These are phyloP conservation scores for Heterodera filipjevi DNA, from an alignment of 2,888 invertebrate genomes.

Conservation along the genomic window DNA sequence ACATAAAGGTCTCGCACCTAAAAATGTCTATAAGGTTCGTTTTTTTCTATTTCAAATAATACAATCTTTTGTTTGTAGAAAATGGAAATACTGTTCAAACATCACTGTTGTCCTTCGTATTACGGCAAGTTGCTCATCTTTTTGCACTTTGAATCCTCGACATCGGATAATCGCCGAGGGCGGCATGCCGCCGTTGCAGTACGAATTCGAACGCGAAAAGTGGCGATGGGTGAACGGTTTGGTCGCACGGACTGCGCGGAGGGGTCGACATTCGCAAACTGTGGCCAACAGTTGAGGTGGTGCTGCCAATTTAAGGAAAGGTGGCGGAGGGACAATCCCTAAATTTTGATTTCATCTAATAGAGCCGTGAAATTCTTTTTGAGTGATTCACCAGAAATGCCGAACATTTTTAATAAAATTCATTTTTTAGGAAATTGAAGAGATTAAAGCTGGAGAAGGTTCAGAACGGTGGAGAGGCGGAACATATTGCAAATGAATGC, in stretches of 20 bases:
- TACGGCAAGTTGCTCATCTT: neutral
- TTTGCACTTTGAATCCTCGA: constrained; percentile 50
- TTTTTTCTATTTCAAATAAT: too few relatives aligned
- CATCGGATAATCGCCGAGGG: constrained; percentile 54
- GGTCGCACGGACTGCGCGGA: constrained; percentile 53
- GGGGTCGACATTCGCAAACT: constrained; percentile 53
- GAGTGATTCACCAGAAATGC: too few relatives aligned
- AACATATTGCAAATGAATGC: constrained; percentile 41
- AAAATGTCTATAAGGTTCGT: too few relatives aligned
- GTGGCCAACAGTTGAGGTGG: constrained; percentile 60
- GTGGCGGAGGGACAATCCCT: too few relatives aligned
- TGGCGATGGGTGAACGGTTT: constrained; percentile 49
- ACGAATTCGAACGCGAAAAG: constrained; percentile 53
- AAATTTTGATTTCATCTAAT: too few relatives aligned
- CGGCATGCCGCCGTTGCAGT: constrained; percentile 56
- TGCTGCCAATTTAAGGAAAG: neutral
- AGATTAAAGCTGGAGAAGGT: constrained; percentile 49
- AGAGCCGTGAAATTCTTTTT: too few relatives aligned
- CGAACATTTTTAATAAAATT: neutral
- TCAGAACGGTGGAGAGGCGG: constrained; percentile 48
- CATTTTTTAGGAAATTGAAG: constrained; percentile 52
- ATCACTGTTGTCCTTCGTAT: neutral
- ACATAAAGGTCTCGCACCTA: too few relatives aligned
- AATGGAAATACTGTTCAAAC: neutral
- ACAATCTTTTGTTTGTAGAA: neutral